Evolutionary conservation across 2,113 vertebrate species (phyloP).

Genomic region (Butorides virescens): DNA sequence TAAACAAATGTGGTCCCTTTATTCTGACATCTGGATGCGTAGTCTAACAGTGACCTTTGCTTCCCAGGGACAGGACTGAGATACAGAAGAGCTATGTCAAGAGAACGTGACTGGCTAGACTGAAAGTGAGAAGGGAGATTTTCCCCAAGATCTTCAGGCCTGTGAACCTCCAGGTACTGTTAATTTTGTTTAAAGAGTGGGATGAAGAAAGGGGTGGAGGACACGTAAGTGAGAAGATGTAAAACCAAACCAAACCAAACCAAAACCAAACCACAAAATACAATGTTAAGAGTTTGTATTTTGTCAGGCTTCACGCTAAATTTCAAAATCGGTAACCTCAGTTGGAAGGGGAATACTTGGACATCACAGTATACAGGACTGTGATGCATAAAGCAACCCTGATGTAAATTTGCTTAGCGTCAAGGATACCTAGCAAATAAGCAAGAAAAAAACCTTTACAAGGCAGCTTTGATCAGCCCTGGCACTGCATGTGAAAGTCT

Average conservation of each 20-base stretch:
- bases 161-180: neutral
- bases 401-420: neutral
- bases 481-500: neutral
- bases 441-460: neutral
- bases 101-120: neutral
- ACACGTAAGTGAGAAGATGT: neutral
- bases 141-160: neutral
- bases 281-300: neutral
- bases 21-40: slow-evolving; percentile 22
- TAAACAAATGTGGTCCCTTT: slow-evolving; percentile 29
- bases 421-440: neutral
- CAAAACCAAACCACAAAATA: neutral
- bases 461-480: slow-evolving; percentile 4
- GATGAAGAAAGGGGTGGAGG: neutral
- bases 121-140: neutral
- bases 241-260: neutral
- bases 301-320: neutral
- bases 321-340: neutral
- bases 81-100: neutral
- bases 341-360: neutral
- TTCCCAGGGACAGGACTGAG: slow-evolving; percentile 14
- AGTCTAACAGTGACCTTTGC: slow-evolving; percentile 7
- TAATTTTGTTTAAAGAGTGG: neutral
- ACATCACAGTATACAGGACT: neutral
- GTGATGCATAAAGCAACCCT: neutral